phyloP scores from a whole-genome alignment of 53 echinoderm and acorn worm species.

The Patiria pectinifera region DNA sequence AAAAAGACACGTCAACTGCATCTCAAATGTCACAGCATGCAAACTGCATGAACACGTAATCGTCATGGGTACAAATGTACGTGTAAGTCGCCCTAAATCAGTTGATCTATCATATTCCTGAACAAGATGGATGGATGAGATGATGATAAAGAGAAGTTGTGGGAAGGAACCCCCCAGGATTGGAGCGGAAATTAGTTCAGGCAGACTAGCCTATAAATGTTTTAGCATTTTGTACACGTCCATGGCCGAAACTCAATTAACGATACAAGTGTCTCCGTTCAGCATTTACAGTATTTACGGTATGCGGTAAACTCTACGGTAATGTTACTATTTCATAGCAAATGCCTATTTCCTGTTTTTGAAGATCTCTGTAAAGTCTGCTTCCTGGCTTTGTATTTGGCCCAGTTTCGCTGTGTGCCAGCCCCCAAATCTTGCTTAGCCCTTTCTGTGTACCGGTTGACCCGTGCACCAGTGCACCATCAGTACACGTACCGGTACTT shows the following conservation, averaged over 20 bases:
- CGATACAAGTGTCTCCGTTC: not conserved
- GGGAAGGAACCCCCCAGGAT: no score
- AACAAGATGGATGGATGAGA: no score
- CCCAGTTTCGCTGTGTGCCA: not conserved
- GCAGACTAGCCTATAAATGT: not conserved
- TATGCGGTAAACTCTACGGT: not conserved
- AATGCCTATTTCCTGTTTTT: conserved; percentile 52
- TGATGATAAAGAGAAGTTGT: no score
- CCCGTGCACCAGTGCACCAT: no score
- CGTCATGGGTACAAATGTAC: no score
- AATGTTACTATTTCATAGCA: conserved; percentile 1
- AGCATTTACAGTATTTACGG: not conserved
- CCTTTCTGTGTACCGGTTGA: not conserved
- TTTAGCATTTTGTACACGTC: not conserved
- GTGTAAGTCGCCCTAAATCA: no score
- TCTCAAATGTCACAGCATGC: no score
- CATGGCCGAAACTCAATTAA: not conserved
- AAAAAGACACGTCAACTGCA: no score
- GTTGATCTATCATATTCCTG: no score
- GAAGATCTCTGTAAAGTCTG: not conserved
- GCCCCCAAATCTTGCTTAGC: not conserved
- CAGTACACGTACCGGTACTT: no score
- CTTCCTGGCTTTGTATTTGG: conserved; percentile 46
- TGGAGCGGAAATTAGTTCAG: no score
- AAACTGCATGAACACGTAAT: no score